Conservation (phyloP, 2,113 vertebrate genomes). For the Lycaon pictus region DNA sequence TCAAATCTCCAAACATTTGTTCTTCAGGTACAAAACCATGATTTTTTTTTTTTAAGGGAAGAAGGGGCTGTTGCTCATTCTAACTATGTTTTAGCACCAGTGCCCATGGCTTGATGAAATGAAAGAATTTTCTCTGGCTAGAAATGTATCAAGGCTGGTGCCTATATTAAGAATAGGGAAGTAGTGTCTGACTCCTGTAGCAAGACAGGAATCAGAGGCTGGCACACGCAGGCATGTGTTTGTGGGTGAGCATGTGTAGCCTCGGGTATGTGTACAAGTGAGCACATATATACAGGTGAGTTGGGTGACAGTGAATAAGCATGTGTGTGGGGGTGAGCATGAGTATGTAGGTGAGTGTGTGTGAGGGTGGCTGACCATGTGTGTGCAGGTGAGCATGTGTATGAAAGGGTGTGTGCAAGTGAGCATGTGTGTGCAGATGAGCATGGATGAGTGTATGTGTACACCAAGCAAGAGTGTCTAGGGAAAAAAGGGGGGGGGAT, state of each 20-base stretch:
- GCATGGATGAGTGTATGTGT: background rate
- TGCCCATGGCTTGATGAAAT: background rate
- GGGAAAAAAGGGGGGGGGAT: background rate
- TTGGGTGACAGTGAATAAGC: background rate
- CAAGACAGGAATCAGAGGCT: background rate
- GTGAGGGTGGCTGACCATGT: accelerated
- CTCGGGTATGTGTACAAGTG: background rate
- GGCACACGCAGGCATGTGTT: background rate
- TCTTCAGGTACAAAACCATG: constrained; percentile 85
- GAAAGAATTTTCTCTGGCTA: background rate
- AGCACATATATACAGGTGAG: background rate
- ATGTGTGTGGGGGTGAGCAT: background rate
- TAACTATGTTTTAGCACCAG: background rate
- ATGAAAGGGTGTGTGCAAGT: too few relatives aligned
- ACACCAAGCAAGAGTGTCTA: too few relatives aligned
- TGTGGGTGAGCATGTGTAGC: background rate
- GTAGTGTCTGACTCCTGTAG: background rate
- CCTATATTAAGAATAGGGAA: background rate
- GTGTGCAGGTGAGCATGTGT: too few relatives aligned
- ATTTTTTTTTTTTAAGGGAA: constrained; percentile 62
- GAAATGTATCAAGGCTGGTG: background rate
- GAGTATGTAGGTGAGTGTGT: background rate
- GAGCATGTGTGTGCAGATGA: too few relatives aligned
- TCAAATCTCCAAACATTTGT: constrained; percentile 85
- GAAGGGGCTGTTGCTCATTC: background rate